Conservation (phyloP, 2,888 invertebrate species). For the Aphodius granarius region DNA sequence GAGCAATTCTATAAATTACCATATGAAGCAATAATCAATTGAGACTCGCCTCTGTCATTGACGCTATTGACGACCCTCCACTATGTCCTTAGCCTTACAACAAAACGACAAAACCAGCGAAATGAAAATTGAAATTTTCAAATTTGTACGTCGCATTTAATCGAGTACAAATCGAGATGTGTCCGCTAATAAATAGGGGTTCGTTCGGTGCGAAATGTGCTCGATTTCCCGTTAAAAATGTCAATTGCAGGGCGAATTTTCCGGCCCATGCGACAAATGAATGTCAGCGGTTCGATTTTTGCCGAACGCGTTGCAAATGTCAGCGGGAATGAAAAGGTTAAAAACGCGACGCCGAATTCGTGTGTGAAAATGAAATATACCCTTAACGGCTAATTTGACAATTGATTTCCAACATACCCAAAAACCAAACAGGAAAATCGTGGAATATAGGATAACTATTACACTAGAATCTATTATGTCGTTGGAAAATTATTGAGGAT, state of each 20-base stretch:
- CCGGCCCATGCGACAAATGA: conserved; percentile 3
- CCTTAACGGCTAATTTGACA: background rate
- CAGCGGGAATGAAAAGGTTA: background rate
- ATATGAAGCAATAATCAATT: too few relatives aligned
- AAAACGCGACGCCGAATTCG: background rate
- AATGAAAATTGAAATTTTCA: conserved; percentile 49
- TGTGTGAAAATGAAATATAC: background rate
- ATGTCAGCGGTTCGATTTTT: conserved; percentile 9
- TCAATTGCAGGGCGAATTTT: conserved; percentile 5
- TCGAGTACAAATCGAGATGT: conserved; percentile 52
- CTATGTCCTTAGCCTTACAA: too few relatives aligned
- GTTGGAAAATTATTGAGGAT: too few relatives aligned
- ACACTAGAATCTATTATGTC: background rate
- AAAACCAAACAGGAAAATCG: background rate
- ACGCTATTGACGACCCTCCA: too few relatives aligned
- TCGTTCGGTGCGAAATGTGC: too few relatives aligned
- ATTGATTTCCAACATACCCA: background rate
- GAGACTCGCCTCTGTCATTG: too few relatives aligned
- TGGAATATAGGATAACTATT: background rate
- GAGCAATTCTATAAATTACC: too few relatives aligned
- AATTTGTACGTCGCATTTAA: conserved; percentile 52
- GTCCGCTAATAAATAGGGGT: too few relatives aligned
- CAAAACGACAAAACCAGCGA: too few relatives aligned
- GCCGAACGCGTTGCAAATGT: background rate
- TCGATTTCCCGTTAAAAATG: background rate